These are phyloP conservation scores for Cebuella pygmaea DNA, from an alignment of 2,797 vertebrate genomes.

Conservation along the genomic window DNA sequence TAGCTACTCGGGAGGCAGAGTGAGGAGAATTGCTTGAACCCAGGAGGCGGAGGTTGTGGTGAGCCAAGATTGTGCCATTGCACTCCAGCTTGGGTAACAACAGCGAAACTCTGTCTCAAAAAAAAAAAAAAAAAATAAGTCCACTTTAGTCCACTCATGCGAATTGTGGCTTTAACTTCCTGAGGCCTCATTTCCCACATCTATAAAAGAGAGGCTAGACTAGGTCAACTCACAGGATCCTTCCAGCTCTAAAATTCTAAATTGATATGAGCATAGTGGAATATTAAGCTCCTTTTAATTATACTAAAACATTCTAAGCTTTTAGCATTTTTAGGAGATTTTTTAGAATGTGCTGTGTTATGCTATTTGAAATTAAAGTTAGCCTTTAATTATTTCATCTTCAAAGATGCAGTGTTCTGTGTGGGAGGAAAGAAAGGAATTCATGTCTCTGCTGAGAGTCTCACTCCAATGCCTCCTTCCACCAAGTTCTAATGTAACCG, in stretches of 20 bases:
- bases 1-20: no score
- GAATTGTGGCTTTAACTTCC: not conserved
- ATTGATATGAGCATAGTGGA: not conserved
- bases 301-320: not conserved
- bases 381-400: conserved; percentile 31
- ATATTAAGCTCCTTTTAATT: not conserved
- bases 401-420: not conserved
- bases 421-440: not conserved
- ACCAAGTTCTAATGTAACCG: not conserved
- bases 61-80: no score
- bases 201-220: not conserved
- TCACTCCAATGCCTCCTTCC: not conserved
- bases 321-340: not conserved
- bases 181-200: not conserved
- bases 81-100: no score
- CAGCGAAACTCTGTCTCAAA: no score
- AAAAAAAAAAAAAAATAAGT: not conserved
- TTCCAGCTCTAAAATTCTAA: not conserved
- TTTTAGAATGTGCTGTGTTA: not conserved
- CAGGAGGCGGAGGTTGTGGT: no score
- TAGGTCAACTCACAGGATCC: not conserved
- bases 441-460: not conserved
- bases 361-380: conserved; percentile 5
- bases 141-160: not conserved
- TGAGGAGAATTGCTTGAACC: no score